These are phyloP conservation scores for Isaurus tuberculatus DNA, from an alignment of 92 coral and sea anemone genomes.

Conservation along the genomic window DNA sequence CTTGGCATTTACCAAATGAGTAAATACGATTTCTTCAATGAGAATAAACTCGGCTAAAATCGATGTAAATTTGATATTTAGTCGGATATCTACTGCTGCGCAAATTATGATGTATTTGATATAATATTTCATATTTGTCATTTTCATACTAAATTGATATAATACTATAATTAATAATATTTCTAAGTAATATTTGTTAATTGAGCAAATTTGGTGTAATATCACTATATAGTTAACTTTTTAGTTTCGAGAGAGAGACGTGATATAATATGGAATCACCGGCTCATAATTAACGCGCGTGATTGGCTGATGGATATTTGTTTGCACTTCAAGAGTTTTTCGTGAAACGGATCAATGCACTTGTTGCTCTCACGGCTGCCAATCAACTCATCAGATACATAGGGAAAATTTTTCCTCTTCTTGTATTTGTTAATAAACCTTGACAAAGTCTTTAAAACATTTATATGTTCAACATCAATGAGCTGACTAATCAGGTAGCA, in stretches of 20 bases:
- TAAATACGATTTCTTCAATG: background rate
- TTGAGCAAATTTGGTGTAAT: background rate
- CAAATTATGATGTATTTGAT: background rate
- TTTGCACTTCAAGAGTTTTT: slow-evolving; percentile 23
- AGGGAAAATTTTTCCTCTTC: slow-evolving; percentile 26
- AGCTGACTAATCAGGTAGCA: too few relatives aligned
- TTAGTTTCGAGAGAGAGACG: too few relatives aligned
- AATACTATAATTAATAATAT: too few relatives aligned
- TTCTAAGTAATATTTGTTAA: background rate
- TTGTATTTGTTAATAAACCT: slow-evolving; percentile 26
- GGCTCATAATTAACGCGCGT: slow-evolving; percentile 11
- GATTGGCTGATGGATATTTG: slow-evolving; percentile 11
- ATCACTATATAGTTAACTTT: too few relatives aligned
- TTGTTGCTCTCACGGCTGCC: slow-evolving; percentile 28
- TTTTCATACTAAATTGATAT: too few relatives aligned
- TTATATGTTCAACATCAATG: slow-evolving; percentile 16
- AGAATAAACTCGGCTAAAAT: background rate
- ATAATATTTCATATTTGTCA: too few relatives aligned
- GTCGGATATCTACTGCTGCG: background rate
- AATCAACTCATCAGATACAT: slow-evolving; percentile 29
- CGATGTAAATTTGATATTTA: background rate
- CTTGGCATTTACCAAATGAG: too few relatives aligned
- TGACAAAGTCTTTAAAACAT: slow-evolving; percentile 26
- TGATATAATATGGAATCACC: too few relatives aligned
- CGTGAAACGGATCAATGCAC: too few relatives aligned